Evolutionary conservation across 2,113 vertebrate genomes (phyloP).

Genomic region (Dromiciops gliroides): DNA sequence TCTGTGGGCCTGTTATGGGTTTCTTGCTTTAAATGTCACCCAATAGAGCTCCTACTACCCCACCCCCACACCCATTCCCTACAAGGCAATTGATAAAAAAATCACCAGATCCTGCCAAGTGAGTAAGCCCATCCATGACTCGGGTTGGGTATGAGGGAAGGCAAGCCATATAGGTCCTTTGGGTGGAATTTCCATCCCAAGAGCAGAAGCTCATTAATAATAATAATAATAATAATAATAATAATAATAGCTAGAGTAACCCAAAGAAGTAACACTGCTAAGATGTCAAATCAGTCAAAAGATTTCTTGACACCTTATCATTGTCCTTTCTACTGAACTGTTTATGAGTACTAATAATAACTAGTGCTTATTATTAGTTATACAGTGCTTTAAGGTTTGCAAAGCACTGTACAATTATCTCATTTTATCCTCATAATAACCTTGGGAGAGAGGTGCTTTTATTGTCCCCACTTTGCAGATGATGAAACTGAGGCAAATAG

Average conservation of each 20-base stretch:
- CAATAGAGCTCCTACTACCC: conserved; percentile 61
- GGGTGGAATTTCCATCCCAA: neutral
- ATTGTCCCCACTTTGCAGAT: neutral
- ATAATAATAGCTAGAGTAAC: neutral
- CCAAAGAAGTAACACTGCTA: neutral
- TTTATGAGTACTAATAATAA: neutral
- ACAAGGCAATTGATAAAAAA: conserved; percentile 60
- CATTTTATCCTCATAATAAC: neutral
- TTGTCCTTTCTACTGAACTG: neutral
- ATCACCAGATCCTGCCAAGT: conserved; percentile 47
- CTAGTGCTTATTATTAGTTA: neutral
- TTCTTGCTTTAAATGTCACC: conserved; percentile 78
- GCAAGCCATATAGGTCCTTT: neutral
- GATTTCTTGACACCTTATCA: neutral
- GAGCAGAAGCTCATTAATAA: neutral
- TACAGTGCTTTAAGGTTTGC: neutral
- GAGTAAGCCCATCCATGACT: neutral
- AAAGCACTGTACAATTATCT: neutral
- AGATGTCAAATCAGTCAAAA: neutral
- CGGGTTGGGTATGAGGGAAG: neutral
- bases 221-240: neutral
- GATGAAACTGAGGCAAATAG: neutral
- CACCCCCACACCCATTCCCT: neutral
- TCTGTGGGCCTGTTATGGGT: conserved; percentile 75
- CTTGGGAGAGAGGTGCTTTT: neutral